phyloP scores from a whole-genome alignment of 1,140 invertebrate species.

The Zaprionus gabonicus region DNA sequence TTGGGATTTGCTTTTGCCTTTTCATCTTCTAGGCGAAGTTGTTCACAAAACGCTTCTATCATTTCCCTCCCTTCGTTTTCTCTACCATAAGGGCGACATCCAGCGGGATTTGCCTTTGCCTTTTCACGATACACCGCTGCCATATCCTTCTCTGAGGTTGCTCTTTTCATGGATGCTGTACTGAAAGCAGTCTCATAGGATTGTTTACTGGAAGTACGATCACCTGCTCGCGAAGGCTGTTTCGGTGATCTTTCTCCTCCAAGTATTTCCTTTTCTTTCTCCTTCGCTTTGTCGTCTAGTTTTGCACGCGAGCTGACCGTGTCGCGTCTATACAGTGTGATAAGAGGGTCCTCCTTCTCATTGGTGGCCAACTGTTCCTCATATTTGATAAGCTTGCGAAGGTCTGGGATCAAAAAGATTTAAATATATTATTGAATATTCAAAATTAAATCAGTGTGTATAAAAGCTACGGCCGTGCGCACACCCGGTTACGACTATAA shows the following conservation, averaged over 20 bases:
- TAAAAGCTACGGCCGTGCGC: neutral
- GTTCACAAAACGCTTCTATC: constrained; percentile 38
- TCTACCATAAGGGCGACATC: neutral
- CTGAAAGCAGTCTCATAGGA: neutral
- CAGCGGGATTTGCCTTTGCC: neutral
- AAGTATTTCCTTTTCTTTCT: constrained; percentile 32
- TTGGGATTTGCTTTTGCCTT: neutral
- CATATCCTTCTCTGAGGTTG: constrained; percentile 15
- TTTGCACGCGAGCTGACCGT: constrained; percentile 80
- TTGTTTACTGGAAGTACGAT: neutral
- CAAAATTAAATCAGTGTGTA: neutral
- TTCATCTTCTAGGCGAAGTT: constrained; percentile 49
- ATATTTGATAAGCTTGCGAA: constrained; percentile 80
- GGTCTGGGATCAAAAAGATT: constrained; percentile 56
- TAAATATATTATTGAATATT: neutral
- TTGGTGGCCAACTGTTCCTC: constrained; percentile 68
- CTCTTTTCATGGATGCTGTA: neutral
- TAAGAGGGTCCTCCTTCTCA: constrained; percentile 54
- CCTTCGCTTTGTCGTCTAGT: constrained; percentile 20
- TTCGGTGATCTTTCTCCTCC: neutral
- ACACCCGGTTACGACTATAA: neutral
- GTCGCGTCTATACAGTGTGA: constrained; percentile 60
- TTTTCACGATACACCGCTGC: constrained; percentile 28
- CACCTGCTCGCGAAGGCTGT: neutral
- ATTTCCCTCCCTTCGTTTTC: neutral